Base-by-base conservation (phyloP, 1,140 invertebrate species). In the Nilaparvata lugens region DNA sequence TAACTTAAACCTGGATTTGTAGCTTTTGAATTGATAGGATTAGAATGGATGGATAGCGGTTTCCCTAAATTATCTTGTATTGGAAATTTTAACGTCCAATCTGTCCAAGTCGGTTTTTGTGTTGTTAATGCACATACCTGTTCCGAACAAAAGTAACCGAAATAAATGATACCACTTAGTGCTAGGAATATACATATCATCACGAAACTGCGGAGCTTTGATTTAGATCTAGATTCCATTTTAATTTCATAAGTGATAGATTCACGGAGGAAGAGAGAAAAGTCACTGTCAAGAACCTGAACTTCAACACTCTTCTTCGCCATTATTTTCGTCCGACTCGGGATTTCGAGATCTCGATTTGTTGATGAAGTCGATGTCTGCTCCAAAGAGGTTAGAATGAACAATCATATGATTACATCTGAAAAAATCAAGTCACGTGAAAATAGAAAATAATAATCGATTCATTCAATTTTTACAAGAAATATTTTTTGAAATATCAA, bases 91-190 rank as follows among this genome's bases (percentile, higher is more conserved):
- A 69, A 65, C 58, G 66, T 69, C 56, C 69, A 69, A 56, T 76
- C 76, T 51, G 72, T 68, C 48, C 75, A 58, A 58, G 71, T 70
- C 2, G 74, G 64, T 38, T 69, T 62, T 75, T 74, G 63, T 42
- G 66, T 35, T 76, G 84, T 85, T 56, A 90, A 71, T 2, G 88
- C 86, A 74, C 89, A 91, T 52, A 90, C 83, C 76, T 89, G 86
- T 71, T 92, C 89, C 58, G 89, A 87, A 72, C 89, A 93, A 68
- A 91, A 91, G 75, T 91, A 93, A 65, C 89, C 88, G 69, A 92
- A 86, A 69, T 87, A 89, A 60, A 93, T 79, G 72, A 93, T 90
- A 55, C 89, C 88, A 69, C 86, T 86, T 24, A 91, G 74, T 63
- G 86, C 86, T 64, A 91, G 78, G 64, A 84, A 75, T 67, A 90